These are phyloP conservation scores for Drosophila repletoides DNA, from an alignment of 1,140 invertebrate species.

Conservation along the genomic window DNA sequence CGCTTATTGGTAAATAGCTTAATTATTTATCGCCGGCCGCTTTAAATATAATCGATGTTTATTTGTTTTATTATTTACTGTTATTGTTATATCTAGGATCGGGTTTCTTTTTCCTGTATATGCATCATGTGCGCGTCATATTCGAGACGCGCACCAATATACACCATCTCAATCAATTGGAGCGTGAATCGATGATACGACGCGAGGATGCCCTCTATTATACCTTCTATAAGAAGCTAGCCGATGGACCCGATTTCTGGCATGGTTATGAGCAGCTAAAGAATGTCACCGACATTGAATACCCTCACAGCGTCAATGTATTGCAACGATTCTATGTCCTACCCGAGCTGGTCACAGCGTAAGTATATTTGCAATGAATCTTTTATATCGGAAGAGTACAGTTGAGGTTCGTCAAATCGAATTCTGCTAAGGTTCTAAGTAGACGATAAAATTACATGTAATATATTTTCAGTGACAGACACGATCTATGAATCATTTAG, in stretches of 20 bases:
- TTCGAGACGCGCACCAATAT: constrained; percentile 77
- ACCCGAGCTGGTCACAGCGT: constrained; percentile 74
- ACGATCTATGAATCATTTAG: no score
- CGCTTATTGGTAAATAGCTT: constrained; percentile 67
- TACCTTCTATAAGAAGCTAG: constrained; percentile 79
- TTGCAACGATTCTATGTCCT: constrained; percentile 74
- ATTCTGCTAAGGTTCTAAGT: no score
- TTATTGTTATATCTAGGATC: no score
- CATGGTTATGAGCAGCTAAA: constrained; percentile 68
- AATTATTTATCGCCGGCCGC: constrained; percentile 10
- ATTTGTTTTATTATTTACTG: no score
- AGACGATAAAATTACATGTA: no score
- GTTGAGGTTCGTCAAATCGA: no score
- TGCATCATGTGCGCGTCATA: constrained; percentile 75
- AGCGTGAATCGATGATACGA: constrained; percentile 67
- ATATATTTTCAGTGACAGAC: no score
- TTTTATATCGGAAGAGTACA: no score
- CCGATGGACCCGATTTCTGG: constrained; percentile 67
- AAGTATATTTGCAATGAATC: constrained; percentile 24
- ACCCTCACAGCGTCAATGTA: constrained; percentile 75
- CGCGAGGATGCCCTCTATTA: constrained; percentile 78
- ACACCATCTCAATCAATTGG: constrained; percentile 66
- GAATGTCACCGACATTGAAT: constrained; percentile 77
- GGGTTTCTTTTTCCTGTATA: constrained; percentile 79
- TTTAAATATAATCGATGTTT: no score